A percentile compares a stretch with the other conserved stretches of the same genome.
Evolutionary conservation across 1,140 invertebrate genomes (phyloP).

Genomic region (Pseudomyrmex pallidus): DNA sequence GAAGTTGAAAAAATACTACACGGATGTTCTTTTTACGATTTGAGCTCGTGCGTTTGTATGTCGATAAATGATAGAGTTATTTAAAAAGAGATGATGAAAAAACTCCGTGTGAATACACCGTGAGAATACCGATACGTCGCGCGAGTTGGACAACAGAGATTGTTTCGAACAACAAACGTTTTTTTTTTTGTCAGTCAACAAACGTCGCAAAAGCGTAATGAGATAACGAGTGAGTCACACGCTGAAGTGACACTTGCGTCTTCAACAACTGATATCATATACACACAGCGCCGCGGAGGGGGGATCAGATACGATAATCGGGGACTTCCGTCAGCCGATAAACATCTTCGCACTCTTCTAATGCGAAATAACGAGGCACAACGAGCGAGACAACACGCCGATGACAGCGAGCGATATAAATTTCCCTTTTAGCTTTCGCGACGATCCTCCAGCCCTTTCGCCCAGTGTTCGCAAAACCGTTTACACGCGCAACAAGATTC

Average conservation of each 20-base stretch:
- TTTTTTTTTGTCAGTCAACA: constrained; percentile 17
- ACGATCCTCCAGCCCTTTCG: constrained; percentile 26
- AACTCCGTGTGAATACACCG: no score
- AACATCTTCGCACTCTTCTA: constrained; percentile 59
- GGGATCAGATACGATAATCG: constrained; percentile 62
- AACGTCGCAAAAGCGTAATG: constrained; percentile 46
- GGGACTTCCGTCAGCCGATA: constrained; percentile 63
- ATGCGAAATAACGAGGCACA: constrained; percentile 52
- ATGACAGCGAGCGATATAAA: constrained; percentile 28
- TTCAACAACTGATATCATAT: not conserved
- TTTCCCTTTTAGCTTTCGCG: not conserved
- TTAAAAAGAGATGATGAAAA: no score
- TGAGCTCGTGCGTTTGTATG: not conserved
- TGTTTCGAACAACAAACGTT: no score
- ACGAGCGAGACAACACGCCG: constrained; percentile 37
- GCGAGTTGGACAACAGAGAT: not conserved
- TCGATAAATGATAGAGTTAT: not conserved
- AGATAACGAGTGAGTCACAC: constrained; percentile 51
- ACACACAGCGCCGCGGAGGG: constrained; percentile 2
- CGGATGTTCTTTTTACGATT: not conserved
- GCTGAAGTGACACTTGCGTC: constrained; percentile 32
- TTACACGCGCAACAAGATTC: constrained; percentile 36
- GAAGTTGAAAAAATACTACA: no score
- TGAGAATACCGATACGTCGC: constrained; percentile 4
- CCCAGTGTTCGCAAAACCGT: constrained; percentile 13